Evolutionary conservation across 2,888 invertebrate genomes (phyloP).

Genomic region (Nemotelus nigrinus): DNA sequence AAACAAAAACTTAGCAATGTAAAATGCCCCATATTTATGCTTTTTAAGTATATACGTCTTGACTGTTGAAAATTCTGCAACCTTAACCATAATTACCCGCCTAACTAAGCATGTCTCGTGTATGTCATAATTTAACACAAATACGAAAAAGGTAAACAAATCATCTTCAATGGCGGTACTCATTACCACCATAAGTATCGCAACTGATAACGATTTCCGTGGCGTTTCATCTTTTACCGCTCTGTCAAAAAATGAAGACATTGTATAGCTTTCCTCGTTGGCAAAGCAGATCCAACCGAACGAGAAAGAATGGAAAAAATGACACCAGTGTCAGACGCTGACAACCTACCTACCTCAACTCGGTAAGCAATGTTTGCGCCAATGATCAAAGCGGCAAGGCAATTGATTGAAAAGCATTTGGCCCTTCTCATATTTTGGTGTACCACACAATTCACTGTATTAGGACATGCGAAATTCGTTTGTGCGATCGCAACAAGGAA

Average conservation of each 20-base stretch:
- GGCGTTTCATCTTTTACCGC: slow-evolving; percentile 32
- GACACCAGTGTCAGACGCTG: slow-evolving; percentile 23
- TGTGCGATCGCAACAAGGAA: not conserved
- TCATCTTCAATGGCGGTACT: slow-evolving; percentile 19
- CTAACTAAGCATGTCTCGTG: not conserved
- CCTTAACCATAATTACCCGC: no score
- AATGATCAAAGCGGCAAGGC: slow-evolving; percentile 40
- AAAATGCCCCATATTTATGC: no score
- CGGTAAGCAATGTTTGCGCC: slow-evolving; percentile 42
- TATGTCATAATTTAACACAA: slow-evolving; percentile 8
- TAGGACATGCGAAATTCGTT: slow-evolving; percentile 30
- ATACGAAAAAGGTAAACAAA: slow-evolving; percentile 17
- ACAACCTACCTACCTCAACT: slow-evolving; percentile 40
- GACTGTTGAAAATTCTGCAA: no score
- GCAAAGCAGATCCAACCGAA: not conserved
- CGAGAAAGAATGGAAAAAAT: slow-evolving; percentile 6
- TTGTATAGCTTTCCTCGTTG: slow-evolving; percentile 14
- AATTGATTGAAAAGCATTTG: slow-evolving; percentile 40
- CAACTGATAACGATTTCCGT: slow-evolving; percentile 41
- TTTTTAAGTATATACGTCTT: no score
- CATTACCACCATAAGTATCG: slow-evolving; percentile 32
- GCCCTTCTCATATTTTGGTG: slow-evolving; percentile 25
- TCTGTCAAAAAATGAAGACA: slow-evolving; percentile 15
- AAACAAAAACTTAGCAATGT: no score
- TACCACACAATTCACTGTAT: slow-evolving; percentile 32